A percentile compares a stretch with the other conserved stretches of the same genome.
Conservation (phyloP, 1,140 invertebrate genomes). For the Xylocopa sonorina region DNA sequence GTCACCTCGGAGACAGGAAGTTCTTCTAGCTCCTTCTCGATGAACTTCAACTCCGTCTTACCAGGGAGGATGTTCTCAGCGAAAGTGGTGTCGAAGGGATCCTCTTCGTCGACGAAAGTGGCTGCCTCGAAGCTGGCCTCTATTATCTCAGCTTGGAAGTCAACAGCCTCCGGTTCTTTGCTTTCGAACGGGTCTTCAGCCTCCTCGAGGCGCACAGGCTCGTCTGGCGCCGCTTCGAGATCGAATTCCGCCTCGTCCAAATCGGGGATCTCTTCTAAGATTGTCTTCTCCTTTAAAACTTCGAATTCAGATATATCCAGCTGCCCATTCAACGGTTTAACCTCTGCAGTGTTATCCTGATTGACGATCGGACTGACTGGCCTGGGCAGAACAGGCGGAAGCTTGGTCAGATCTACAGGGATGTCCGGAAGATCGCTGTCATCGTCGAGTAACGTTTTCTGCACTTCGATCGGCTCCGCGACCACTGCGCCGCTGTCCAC, state of each 20-base stretch:
- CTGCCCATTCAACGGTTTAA: conserved; percentile 55
- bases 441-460: conserved; percentile 88
- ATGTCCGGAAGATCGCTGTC: conserved; percentile 84
- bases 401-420: conserved; percentile 84
- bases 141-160: conserved; percentile 73
- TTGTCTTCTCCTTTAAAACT: conserved; percentile 76
- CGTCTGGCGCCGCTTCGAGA: conserved; percentile 63
- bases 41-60: conserved; percentile 85
- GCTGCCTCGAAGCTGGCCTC: conserved; percentile 78
- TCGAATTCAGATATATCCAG: conserved; percentile 78
- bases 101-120: conserved; percentile 82
- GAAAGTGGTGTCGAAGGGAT: conserved; percentile 94
- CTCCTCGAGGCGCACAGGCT: conserved; percentile 68
- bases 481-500: background rate
- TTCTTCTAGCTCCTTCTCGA: conserved; percentile 84
- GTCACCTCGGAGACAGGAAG: conserved; percentile 75
- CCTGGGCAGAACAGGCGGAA: conserved; percentile 78
- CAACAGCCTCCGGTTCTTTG: conserved; percentile 70
- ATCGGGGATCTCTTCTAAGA: conserved; percentile 77
- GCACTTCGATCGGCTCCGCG: conserved; percentile 65
- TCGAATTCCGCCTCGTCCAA: conserved; percentile 81
- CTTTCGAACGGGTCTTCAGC: conserved; percentile 76
- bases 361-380: conserved; percentile 62
- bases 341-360: conserved; percentile 42
- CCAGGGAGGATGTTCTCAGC: conserved; percentile 89